phyloP scores from a whole-genome alignment of 1,140 invertebrate species.

The Pachypeltis micranthus region DNA sequence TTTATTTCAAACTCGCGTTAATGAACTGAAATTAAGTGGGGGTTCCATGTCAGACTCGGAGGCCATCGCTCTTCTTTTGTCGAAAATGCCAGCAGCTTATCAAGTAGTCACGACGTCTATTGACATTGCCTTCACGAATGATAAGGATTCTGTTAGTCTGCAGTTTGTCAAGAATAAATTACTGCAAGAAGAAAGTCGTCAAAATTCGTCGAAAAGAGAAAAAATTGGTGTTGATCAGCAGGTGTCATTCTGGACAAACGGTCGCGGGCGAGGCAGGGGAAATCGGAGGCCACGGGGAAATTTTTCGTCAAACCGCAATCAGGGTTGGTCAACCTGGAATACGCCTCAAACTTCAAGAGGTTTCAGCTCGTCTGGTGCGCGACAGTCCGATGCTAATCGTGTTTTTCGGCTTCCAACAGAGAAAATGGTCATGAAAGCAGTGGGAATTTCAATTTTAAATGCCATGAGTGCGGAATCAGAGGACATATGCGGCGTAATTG shows the following conservation, averaged over 20 bases:
- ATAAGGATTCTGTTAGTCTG: background rate
- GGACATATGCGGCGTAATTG: too few relatives aligned
- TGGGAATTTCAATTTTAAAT: too few relatives aligned
- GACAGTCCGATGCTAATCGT: background rate
- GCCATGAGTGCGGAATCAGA: too few relatives aligned
- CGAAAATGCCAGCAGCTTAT: background rate
- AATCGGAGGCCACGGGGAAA: too few relatives aligned
- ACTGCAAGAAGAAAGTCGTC: background rate
- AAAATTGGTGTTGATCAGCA: background rate
- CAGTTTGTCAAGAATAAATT: constrained; percentile 3
- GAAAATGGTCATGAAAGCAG: background rate
- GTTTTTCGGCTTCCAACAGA: background rate
- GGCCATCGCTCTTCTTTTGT: constrained; percentile 4
- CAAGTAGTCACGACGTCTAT: constrained; percentile 2
- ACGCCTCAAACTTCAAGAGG: too few relatives aligned
- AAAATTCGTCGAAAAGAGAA: background rate
- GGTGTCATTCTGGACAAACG: background rate
- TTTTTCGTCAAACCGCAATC: too few relatives aligned
- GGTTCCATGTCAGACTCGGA: background rate
- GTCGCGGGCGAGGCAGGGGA: background rate
- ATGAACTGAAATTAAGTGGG: background rate
- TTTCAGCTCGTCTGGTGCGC: too few relatives aligned
- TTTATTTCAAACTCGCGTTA: background rate
- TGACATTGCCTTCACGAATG: background rate
- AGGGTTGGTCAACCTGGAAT: too few relatives aligned